phyloP scores from a whole-genome alignment of 2,113 vertebrate species.

The Seriola quinqueradiata region DNA sequence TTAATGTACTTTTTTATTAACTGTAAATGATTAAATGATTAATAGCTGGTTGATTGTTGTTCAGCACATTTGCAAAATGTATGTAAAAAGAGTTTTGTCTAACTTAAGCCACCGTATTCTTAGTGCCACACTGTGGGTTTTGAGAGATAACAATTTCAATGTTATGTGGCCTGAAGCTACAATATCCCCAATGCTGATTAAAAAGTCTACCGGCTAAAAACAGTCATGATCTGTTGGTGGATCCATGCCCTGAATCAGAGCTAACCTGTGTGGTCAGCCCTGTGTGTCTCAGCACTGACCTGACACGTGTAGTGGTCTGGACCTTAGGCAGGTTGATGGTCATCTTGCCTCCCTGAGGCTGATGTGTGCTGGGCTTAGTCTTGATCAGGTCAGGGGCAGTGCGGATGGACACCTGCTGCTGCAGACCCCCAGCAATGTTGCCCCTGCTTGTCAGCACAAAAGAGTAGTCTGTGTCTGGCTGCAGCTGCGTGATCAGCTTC shows the following conservation, averaged over 20 bases:
- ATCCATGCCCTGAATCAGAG: background rate
- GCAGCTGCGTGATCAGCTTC: conserved; percentile 93
- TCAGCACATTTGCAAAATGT: background rate
- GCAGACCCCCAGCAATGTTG: conserved; percentile 95
- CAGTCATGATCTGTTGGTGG: too few species aligned
- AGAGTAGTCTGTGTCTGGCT: conserved; percentile 97
- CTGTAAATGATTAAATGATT: background rate
- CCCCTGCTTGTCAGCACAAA: conserved; percentile 97
- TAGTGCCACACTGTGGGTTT: background rate
- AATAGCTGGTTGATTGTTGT: background rate
- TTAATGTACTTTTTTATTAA: background rate
- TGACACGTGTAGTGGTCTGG: conserved; percentile 87
- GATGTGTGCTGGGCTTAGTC: conserved; percentile 90
- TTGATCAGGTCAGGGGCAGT: conserved; percentile 95
- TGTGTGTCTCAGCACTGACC: conserved; percentile 81
- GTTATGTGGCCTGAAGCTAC: too few species aligned
- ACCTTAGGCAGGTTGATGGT: conserved; percentile 90
- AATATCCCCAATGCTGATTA: too few species aligned
- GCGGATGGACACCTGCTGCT: conserved; percentile 98
- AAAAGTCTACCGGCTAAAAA: too few species aligned
- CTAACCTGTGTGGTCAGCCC: background rate
- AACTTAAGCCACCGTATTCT: background rate
- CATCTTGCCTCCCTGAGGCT: conserved; percentile 89
- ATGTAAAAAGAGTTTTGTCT: too few species aligned
- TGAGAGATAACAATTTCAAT: background rate